Evolutionary conservation across 2,113 vertebrate genomes (phyloP).

Genomic region (Rattus norvegicus): GRCr8 NC_086030.1:14728501-14729000

Average conservation of each 20-base stretch:
- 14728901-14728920: too few species aligned
- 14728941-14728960: too few species aligned
- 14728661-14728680: conserved; percentile 78
- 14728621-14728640: background rate
- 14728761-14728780: background rate
- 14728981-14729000: too few species aligned
- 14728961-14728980: too few species aligned
- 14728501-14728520: background rate
- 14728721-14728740: background rate
- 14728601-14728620: background rate
- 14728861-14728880: conserved; percentile 52
- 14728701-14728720: background rate
- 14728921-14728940: too few species aligned
- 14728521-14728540: background rate
- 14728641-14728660: background rate
- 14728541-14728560: background rate
- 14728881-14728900: conserved; percentile 96
- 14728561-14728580: background rate
- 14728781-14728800: background rate
- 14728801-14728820: background rate
- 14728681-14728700: conserved; percentile 75
- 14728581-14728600: background rate
- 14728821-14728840: background rate
- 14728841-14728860: background rate
- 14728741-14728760: background rate